Conservation (phyloP, 2,888 invertebrate species). For the Allolobophora icterica region DNA sequence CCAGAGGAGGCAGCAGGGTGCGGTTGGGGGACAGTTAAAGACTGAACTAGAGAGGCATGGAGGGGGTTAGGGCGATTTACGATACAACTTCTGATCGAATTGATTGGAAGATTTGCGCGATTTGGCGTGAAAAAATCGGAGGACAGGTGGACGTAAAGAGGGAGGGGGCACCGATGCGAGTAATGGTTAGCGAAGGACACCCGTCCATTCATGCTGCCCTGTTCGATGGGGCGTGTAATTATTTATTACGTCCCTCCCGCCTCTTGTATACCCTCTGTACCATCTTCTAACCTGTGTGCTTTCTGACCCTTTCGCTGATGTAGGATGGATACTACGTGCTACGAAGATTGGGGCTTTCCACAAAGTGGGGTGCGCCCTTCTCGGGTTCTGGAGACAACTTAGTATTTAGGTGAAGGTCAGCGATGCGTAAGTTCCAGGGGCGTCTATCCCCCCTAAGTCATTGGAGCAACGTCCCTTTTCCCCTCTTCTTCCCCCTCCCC, state of each 20-base stretch:
- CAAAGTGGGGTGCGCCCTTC: no score
- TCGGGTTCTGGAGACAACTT: no score
- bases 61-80: background rate
- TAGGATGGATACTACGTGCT: background rate
- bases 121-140: background rate
- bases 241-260: background rate
- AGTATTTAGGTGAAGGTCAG: no score
- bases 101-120: slow-evolving; percentile 22
- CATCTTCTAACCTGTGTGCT: background rate
- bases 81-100: slow-evolving; percentile 19
- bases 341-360: background rate
- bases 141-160: slow-evolving; percentile 13
- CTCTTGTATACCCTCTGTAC: background rate
- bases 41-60: background rate
- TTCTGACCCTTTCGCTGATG: background rate
- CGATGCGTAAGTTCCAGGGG: no score
- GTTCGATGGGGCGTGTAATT: slow-evolving; percentile 27
- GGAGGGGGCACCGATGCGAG: background rate
- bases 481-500: no score
- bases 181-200: background rate
- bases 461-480: no score
- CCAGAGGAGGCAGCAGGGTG: no score
- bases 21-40: background rate
- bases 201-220: slow-evolving; percentile 7
- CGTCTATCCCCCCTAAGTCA: no score